Percentiles rank a stretch among this genome's conserved stretches.
phyloP scores from a whole-genome alignment of 1,140 invertebrate genomes.

The Procambarus virginalis region DNA sequence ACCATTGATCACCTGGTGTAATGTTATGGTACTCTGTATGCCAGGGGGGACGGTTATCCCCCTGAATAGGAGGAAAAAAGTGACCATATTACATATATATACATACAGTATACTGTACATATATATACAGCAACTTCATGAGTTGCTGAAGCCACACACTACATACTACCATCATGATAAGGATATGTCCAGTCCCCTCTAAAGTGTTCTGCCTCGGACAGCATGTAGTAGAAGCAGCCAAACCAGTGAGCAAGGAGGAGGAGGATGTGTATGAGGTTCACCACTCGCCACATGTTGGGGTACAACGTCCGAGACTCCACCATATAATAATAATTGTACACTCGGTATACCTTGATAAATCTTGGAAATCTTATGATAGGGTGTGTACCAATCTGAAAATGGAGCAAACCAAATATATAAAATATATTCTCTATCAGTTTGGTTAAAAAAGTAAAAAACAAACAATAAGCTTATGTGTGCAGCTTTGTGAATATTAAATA shows the following conservation, averaged over 20 bases:
- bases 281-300: conserved; percentile 96
- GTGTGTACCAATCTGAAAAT: conserved; percentile 46
- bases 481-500: no score
- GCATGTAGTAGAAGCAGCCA: conserved; percentile 96
- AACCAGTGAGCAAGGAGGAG: conserved; percentile 97
- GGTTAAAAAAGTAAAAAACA: no score
- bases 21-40: no score
- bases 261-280: conserved; percentile 95
- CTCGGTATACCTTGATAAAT: conserved; percentile 86
- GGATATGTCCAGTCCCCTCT: conserved; percentile 95
- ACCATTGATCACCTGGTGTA: no score
- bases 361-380: conserved; percentile 75
- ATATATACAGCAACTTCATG: no score
- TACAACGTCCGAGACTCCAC: conserved; percentile 95
- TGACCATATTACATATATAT: no score
- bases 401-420: conserved; percentile 72
- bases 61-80: no score
- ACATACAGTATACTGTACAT: no score
- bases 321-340: conserved; percentile 95
- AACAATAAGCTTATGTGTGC: no score
- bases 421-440: no score
- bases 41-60: background rate
- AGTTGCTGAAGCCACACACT: no score
- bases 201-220: conserved; percentile 93
- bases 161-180: conserved; percentile 81